Percentiles rank a stretch among this genome's conserved stretches.
Conservation (phyloP, 2,113 vertebrate genomes). For the Varanus salvator region DNA sequence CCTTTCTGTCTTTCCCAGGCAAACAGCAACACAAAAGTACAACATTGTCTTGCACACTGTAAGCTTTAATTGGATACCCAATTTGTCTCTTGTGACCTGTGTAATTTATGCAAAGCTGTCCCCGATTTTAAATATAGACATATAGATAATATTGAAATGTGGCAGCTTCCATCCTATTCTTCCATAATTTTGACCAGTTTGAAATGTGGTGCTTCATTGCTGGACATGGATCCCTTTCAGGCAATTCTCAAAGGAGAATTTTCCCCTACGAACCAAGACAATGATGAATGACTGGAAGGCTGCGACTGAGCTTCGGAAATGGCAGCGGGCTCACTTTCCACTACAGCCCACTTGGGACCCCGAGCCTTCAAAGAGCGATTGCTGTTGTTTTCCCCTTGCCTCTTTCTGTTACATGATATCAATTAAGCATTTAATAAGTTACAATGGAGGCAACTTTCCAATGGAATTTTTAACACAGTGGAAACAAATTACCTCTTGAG, state of each 20-base stretch:
- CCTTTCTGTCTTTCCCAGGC: too few species aligned
- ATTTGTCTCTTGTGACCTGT: neutral
- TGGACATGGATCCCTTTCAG: slow-evolving; percentile 62
- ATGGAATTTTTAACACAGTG: slow-evolving; percentile 62
- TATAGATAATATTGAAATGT: neutral
- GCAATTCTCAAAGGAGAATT: slow-evolving; percentile 57
- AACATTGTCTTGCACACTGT: neutral
- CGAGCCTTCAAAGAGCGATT: slow-evolving; percentile 60
- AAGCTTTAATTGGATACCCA: neutral
- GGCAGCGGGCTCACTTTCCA: slow-evolving; percentile 39
- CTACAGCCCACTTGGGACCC: slow-evolving; percentile 54
- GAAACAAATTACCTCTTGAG: slow-evolving; percentile 69
- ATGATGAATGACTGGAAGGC: slow-evolving; percentile 67
- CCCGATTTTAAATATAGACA: neutral
- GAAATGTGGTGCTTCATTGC: slow-evolving; percentile 66
- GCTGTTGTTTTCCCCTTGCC: slow-evolving; percentile 40
- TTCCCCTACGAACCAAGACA: slow-evolving; percentile 57
- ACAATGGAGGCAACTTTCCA: slow-evolving; percentile 69
- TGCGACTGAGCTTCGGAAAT: slow-evolving; percentile 63
- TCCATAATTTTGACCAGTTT: slow-evolving; percentile 65
- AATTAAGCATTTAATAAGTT: slow-evolving; percentile 71
- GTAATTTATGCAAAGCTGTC: neutral
- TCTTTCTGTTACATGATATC: slow-evolving; percentile 50
- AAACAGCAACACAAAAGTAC: neutral
- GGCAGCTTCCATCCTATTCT: slow-evolving; percentile 45